Conservation (phyloP, 2,888 invertebrate genomes). For the Ophioninae sp. region DNA sequence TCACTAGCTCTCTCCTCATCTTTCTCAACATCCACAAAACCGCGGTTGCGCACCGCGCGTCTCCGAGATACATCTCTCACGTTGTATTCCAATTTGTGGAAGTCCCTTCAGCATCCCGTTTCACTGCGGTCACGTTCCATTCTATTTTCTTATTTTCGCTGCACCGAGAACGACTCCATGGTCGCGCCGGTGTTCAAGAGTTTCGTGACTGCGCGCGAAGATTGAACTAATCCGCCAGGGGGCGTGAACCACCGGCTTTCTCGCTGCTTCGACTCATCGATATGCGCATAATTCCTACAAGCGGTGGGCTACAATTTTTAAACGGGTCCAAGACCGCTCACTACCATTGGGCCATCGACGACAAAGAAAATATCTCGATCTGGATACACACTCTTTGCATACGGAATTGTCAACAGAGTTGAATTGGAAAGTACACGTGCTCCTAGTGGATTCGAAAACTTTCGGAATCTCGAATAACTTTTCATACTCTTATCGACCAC, state of each 20-base stretch:
- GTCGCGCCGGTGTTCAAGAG: neutral
- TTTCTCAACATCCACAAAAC: neutral
- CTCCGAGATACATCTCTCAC: constrained; percentile 39
- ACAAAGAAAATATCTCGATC: neutral
- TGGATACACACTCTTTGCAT: too few species aligned
- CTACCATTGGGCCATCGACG: neutral
- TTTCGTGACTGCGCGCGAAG: neutral
- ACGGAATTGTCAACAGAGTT: too few species aligned
- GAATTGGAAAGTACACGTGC: neutral
- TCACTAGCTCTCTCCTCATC: constrained; percentile 28
- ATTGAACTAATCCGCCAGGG: neutral
- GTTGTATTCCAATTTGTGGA: constrained; percentile 46
- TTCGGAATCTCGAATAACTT: neutral
- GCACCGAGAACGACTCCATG: neutral
- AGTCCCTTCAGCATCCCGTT: constrained; percentile 7
- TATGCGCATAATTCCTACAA: neutral
- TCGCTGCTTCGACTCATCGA: neutral
- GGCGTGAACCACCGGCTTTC: neutral
- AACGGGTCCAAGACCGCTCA: neutral
- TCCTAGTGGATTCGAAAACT: neutral
- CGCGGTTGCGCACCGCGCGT: constrained; percentile 35
- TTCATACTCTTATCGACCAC: neutral
- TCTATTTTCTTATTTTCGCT: neutral
- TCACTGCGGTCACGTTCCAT: neutral
- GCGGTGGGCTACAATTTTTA: neutral